Evolutionary conservation across 2,888 invertebrate genomes (phyloP), one percentile per base, ranked within the genome.

Genomic region (Uropetala carovei): DNA sequence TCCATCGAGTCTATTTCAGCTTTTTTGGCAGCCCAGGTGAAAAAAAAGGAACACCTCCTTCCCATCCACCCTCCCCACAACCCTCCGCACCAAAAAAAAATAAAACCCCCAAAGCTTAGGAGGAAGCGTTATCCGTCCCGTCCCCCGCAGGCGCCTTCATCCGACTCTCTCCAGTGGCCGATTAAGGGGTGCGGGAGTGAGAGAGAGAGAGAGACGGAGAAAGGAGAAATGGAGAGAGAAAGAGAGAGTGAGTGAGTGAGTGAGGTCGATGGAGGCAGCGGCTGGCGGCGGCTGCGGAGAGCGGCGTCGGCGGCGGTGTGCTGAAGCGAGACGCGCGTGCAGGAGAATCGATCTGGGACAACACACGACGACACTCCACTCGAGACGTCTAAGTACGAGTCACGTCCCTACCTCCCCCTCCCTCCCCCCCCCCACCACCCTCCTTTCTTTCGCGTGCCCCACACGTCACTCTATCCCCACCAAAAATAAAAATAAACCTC

Each of bases 351-450:
- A 75, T 75, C 75, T 75, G 75, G 22, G 27, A 75, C 75, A 27
- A 75, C 43, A 68, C 68, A 68, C 68, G 68, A 68, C 68, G 68
- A 68, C 16, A 68, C 68, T 68, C n/a, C 75, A 75, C 75, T 75
- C 75, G 75, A 75, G 75, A 75, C 75, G 75, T 75, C 75, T 75
- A 22, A 75, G 75, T 75, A 75, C 75, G 75, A 75, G 75, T 13
- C 75, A 18, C 75, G 75, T 75, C 43, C 43, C 43, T n/a, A n/a
- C n/a, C n/a, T n/a, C n/a, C n/a, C n/a, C n/a, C n/a, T n/a, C n/a
- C n/a, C n/a, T n/a, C n/a, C n/a, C n/a, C n/a, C n/a, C n/a, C n/a
- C n/a, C n/a, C n/a, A n/a, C n/a, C n/a, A n/a, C n/a, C n/a, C n/a
- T n/a, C n/a, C n/a, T n/a, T n/a, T 5, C 43, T 43, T 9, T 27